A percentile compares a stretch with the other conserved stretches of the same genome.
Evolutionary conservation across 1,140 invertebrate genomes (phyloP).

Genomic region (Aphaenogaster floridana): DNA sequence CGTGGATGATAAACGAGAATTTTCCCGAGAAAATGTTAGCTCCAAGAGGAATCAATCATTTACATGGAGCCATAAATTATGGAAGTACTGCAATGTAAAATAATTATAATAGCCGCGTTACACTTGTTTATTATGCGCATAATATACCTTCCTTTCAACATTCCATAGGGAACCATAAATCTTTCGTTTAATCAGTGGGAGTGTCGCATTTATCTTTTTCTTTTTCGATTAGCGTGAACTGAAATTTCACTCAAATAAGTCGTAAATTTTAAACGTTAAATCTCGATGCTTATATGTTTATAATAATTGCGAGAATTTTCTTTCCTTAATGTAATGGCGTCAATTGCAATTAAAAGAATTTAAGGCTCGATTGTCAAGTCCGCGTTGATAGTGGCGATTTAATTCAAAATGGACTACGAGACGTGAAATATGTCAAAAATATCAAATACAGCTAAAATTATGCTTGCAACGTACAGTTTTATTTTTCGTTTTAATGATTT

Average conservation of each 20-base stretch:
- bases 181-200: no score
- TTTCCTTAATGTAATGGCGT: neutral
- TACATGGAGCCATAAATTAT: constrained; percentile 14
- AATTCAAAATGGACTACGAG: no score
- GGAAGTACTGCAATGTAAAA: constrained; percentile 5
- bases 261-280: neutral
- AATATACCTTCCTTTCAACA: neutral
- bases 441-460: no score
- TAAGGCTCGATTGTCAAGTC: no score
- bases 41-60: neutral
- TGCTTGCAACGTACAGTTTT: no score
- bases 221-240: neutral
- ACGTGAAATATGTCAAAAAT: no score
- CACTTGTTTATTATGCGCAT: neutral
- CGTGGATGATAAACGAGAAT: constrained; percentile 7
- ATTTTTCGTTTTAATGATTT: no score
- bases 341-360: neutral
- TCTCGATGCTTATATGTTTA: neutral
- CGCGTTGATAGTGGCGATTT: no score
- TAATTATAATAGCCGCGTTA: neutral
- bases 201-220: neutral
- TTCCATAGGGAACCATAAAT: neutral
- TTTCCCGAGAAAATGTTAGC: neutral
- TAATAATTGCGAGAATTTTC: neutral
- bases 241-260: neutral